Conservation (phyloP, 2,797 vertebrate genomes). For the Typhlichthys subterraneus region DNA sequence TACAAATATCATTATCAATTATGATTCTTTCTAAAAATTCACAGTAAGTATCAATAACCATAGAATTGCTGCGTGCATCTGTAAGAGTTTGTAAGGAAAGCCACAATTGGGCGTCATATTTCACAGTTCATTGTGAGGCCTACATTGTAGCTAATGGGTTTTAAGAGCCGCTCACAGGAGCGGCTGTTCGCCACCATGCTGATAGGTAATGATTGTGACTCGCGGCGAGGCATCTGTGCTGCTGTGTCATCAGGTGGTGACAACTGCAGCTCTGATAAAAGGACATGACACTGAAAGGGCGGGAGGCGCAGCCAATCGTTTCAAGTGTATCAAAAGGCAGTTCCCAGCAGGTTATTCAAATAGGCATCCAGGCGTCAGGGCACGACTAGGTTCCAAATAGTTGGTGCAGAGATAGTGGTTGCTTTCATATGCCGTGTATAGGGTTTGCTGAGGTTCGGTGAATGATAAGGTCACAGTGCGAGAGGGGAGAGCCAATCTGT, state of each 20-base stretch:
- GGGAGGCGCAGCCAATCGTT: constrained; percentile 19
- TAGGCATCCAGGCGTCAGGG: constrained; percentile 28
- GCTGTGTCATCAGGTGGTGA: constrained; percentile 52
- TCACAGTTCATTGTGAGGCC: constrained; percentile 34
- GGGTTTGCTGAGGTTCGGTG: constrained; percentile 45
- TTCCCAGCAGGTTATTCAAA: constrained; percentile 48
- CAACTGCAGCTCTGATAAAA: constrained; percentile 52
- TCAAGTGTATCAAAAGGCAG: constrained; percentile 60
- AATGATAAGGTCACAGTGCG: constrained; percentile 69
- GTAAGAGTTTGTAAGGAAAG: constrained; percentile 45
- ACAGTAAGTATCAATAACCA: constrained; percentile 29
- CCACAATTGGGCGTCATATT: constrained; percentile 39
- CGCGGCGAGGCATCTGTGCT: constrained; percentile 60
- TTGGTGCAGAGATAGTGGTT: constrained; percentile 10
- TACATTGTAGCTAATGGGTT: constrained; percentile 39
- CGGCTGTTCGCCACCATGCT: constrained; percentile 53
- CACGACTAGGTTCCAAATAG: constrained; percentile 36
- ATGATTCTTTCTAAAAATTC: constrained; percentile 39
- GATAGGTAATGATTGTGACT: constrained; percentile 64
- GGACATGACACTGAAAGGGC: constrained; percentile 15
- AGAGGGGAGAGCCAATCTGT: constrained; percentile 46
- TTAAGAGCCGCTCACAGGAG: constrained; percentile 44
- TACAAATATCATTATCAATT: constrained; percentile 30
- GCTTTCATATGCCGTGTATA: constrained; percentile 13
- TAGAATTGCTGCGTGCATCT: constrained; percentile 25